These are phyloP conservation scores for Magallana ariakensis DNA, from an alignment of 1,140 invertebrate genomes.

Conservation along the genomic window DNA sequence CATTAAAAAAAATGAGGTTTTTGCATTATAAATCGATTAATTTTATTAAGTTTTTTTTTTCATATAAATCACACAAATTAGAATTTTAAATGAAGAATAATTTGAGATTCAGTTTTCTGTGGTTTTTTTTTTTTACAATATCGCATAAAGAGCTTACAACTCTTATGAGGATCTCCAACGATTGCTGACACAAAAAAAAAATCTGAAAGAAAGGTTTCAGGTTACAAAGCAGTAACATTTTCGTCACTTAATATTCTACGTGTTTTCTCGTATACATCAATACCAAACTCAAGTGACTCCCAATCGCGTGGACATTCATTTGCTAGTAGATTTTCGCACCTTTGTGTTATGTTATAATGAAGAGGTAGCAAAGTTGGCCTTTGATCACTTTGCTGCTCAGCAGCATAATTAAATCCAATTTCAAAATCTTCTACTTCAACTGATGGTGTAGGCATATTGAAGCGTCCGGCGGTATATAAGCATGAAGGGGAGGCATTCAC, in stretches of 20 bases:
- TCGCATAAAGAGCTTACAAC: too few relatives aligned
- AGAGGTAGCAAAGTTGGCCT: background rate
- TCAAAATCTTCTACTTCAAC: background rate
- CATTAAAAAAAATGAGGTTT: too few relatives aligned
- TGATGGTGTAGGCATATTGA: background rate
- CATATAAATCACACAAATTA: too few relatives aligned
- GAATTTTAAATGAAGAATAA: too few relatives aligned
- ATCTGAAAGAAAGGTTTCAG: too few relatives aligned
- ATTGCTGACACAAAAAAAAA: too few relatives aligned
- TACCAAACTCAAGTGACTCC: background rate
- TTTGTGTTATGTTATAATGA: background rate
- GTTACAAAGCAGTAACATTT: too few relatives aligned
- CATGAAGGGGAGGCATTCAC: slow-evolving; percentile 14
- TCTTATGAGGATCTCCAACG: too few relatives aligned
- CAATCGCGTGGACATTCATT: background rate
- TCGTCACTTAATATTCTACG: background rate
- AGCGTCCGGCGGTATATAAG: background rate
- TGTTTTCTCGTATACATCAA: slow-evolving; percentile 20
- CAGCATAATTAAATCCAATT: background rate
- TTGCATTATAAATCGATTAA: too few relatives aligned
- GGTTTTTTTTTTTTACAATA: too few relatives aligned
- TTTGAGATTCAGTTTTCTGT: too few relatives aligned
- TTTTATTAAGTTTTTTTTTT: too few relatives aligned
- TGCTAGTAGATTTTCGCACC: background rate
- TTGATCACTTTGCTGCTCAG: background rate